Conservation (phyloP, 2,888 invertebrate genomes). For the Cristatella mucedo region DNA sequence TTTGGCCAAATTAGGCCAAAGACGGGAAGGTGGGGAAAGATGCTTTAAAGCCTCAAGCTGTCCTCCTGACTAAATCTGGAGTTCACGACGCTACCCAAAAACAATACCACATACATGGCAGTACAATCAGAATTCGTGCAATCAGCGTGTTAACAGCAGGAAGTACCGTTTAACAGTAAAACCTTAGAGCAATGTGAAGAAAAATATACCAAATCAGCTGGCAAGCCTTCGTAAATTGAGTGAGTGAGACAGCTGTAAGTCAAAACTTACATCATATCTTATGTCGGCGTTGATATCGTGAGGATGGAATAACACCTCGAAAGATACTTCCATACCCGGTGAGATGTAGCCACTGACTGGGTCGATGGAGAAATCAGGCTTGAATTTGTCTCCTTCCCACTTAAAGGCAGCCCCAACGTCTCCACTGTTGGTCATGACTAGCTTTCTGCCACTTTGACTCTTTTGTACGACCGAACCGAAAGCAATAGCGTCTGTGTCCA, state of each 20-base stretch:
- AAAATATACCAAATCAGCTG: neutral
- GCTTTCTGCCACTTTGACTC: constrained; percentile 36
- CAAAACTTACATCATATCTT: constrained; percentile 30
- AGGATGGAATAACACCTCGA: constrained; percentile 50
- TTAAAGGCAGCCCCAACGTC: constrained; percentile 36
- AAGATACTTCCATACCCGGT: constrained; percentile 48
- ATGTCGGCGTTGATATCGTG: constrained; percentile 31
- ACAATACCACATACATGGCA: too few relatives aligned
- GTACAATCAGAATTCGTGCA: too few relatives aligned
- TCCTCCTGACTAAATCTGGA: too few relatives aligned
- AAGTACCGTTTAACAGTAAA: too few relatives aligned
- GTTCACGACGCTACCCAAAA: too few relatives aligned
- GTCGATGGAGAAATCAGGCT: constrained; percentile 45
- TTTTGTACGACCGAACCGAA: constrained; percentile 45
- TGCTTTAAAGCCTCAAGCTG: too few relatives aligned
- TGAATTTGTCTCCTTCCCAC: constrained; percentile 42
- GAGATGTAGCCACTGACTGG: constrained; percentile 51
- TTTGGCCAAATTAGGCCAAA: too few relatives aligned
- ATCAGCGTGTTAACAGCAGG: too few relatives aligned
- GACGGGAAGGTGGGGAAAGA: too few relatives aligned
- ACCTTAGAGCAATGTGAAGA: too few relatives aligned
- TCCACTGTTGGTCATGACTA: constrained; percentile 43
- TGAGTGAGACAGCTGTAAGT: constrained; percentile 1
- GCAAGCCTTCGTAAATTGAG: neutral
- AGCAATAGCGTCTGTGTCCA: constrained; percentile 42